Conservation (phyloP, 2,888 invertebrate species). For the Himalopsyche anomala region DNA sequence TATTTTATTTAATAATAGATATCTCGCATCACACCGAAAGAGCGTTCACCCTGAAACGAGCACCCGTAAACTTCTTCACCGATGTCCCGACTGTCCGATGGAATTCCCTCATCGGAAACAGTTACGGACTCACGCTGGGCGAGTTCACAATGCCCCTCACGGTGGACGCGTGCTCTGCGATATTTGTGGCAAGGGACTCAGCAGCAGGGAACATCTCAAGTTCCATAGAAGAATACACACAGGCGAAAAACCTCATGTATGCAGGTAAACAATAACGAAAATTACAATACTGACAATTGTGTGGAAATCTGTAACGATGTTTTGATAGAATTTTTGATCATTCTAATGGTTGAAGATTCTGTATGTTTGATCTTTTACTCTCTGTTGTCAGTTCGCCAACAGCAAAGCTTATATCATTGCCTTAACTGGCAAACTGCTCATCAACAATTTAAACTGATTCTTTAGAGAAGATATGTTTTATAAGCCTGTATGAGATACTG, state of each 20-base stretch:
- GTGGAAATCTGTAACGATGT: no score
- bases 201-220: slow-evolving; percentile 75
- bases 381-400: no score
- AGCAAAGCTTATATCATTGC: no score
- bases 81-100: slow-evolving; percentile 75
- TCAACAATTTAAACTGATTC: no score
- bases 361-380: no score
- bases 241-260: slow-evolving; percentile 74
- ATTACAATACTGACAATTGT: no score
- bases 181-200: slow-evolving; percentile 77
- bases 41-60: slow-evolving; percentile 74
- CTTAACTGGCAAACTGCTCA: no score
- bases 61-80: slow-evolving; percentile 70
- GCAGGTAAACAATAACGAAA: slow-evolving; percentile 66
- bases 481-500: no score
- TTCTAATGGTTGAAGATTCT: no score
- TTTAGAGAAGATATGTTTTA: no score
- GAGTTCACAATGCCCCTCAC: slow-evolving; percentile 74
- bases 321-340: no score
- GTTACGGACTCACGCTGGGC: slow-evolving; percentile 62
- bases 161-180: slow-evolving; percentile 74
- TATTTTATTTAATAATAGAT: slow-evolving; percentile 69
- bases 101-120: slow-evolving; percentile 69
- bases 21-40: slow-evolving; percentile 75
- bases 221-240: slow-evolving; percentile 76